Percentiles rank a stretch among this genome's conserved stretches.
These are phyloP conservation scores for Hemibagrus guttatus DNA, from an alignment of 2,797 vertebrate genomes.

Conservation along the genomic window DNA sequence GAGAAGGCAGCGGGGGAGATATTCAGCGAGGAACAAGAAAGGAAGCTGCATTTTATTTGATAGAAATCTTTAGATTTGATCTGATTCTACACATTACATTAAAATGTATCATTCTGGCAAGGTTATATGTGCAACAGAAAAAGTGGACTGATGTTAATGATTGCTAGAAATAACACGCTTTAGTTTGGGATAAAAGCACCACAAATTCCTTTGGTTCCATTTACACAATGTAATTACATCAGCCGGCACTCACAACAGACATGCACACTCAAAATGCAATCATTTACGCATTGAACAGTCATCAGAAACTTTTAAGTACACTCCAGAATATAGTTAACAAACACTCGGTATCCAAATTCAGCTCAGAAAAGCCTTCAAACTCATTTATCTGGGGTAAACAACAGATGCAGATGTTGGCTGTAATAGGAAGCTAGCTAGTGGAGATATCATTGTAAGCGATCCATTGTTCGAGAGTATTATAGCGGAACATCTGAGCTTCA, in stretches of 20 bases:
- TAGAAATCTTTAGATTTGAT: conserved; percentile 26
- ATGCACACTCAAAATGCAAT: conserved; percentile 54
- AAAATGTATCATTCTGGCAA: conserved; percentile 29
- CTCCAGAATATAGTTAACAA: conserved; percentile 46
- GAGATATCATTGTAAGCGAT: conserved; percentile 3
- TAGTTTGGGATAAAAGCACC: conserved; percentile 52
- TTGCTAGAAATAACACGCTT: conserved; percentile 51
- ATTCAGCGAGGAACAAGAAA: conserved; percentile 21
- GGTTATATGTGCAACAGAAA: conserved; percentile 12
- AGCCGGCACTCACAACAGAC: conserved; percentile 50
- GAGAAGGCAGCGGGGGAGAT: conserved; percentile 44
- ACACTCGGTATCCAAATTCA: conserved; percentile 35
- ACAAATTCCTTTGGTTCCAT: conserved; percentile 55
- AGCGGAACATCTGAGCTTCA: neutral
- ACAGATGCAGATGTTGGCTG: conserved; percentile 27
- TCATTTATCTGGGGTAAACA: conserved; percentile 51
- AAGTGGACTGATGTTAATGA: conserved; percentile 26
- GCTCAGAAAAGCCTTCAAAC: conserved; percentile 50
- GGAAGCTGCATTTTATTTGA: conserved; percentile 35
- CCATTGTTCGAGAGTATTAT: neutral
- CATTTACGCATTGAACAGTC: conserved; percentile 50
- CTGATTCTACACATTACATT: conserved; percentile 36
- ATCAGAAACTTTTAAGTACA: conserved; percentile 46
- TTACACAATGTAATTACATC: conserved; percentile 59
- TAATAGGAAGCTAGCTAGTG: conserved; percentile 21